Conservation (phyloP, 2,797 vertebrate species). For the Galaxias olidus region DNA sequence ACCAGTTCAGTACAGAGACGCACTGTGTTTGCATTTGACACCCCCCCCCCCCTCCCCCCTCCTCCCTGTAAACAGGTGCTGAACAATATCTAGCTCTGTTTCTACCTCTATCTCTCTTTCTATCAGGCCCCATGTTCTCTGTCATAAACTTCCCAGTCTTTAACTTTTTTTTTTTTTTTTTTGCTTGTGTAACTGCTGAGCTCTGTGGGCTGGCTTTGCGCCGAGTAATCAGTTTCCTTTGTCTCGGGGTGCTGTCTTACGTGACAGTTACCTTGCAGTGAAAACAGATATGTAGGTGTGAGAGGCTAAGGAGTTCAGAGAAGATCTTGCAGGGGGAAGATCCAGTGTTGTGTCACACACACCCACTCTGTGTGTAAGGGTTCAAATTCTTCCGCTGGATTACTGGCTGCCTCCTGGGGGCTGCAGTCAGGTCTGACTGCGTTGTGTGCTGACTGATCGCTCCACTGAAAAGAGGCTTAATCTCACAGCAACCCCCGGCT, state of each 20-base stretch:
- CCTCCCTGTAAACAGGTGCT: conserved; percentile 11
- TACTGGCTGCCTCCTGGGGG: conserved; percentile 65
- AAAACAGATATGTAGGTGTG: too few relatives aligned
- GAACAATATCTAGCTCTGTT: not conserved
- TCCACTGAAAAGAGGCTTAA: conserved; percentile 75
- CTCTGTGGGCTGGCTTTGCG: conserved; percentile 39
- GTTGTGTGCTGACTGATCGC: conserved; percentile 73
- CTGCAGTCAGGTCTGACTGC: conserved; percentile 61
- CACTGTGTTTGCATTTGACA: conserved; percentile 8
- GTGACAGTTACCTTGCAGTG: too few relatives aligned
- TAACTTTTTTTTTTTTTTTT: conserved; percentile 1
- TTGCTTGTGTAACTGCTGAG: conserved; percentile 33
- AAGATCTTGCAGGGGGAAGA: too few relatives aligned
- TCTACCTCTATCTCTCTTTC: conserved; percentile 10
- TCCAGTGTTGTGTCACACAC: too few relatives aligned
- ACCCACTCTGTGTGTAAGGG: conserved; percentile 54
- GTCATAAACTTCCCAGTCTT: not conserved
- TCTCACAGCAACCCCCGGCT: conserved; percentile 75
- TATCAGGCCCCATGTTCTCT: not conserved
- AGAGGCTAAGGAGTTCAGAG: conserved; percentile 2
- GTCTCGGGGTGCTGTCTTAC: conserved; percentile 23
- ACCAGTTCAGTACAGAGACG: conserved; percentile 64
- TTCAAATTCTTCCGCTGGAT: conserved; percentile 74
- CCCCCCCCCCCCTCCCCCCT: not conserved
- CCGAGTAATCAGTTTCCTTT: conserved; percentile 59